Evolutionary conservation across 1,140 invertebrate species (phyloP).

Genomic region (Idris sp.): DNA sequence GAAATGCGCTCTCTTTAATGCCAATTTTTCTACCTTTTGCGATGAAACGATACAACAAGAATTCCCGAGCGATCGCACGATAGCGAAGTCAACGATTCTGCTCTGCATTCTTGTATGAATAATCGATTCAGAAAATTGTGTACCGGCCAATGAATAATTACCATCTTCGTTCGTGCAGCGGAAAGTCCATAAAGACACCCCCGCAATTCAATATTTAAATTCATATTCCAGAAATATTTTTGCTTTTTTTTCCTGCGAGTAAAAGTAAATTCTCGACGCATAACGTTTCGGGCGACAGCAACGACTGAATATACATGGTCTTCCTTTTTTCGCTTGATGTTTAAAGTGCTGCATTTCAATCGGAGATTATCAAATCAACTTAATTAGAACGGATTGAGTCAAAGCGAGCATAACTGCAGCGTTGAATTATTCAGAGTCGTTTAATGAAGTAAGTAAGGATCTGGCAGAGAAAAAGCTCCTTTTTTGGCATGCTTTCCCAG

Average conservation of each 20-base stretch:
- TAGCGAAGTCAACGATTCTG: conserved; percentile 38
- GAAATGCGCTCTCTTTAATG: conserved; percentile 44
- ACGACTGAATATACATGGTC: conserved; percentile 59
- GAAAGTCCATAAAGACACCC: neutral
- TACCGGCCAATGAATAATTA: conserved; percentile 29
- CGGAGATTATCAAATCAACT: conserved; percentile 48
- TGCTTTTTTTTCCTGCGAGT: too few species aligned
- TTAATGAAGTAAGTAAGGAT: conserved; percentile 53
- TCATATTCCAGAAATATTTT: too few species aligned
- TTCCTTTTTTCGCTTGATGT: conserved; percentile 2
- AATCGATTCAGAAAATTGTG: conserved; percentile 34
- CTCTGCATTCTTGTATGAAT: conserved; percentile 24
- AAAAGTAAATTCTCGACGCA: too few species aligned
- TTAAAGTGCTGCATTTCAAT: conserved; percentile 50
- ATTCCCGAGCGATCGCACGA: conserved; percentile 25
- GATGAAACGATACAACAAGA: conserved; percentile 37
- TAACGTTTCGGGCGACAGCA: neutral
- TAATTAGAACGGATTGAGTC: conserved; percentile 44
- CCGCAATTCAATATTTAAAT: neutral
- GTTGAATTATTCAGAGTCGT: conserved; percentile 48
- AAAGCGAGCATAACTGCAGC: conserved; percentile 27
- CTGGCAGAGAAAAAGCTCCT: conserved; percentile 25
- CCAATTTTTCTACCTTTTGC: conserved; percentile 50
- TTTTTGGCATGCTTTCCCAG: too few species aligned
- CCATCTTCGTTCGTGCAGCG: conserved; percentile 7